Evolutionary conservation across 2,113 vertebrate species (phyloP).

Genomic region (Scomber colias): DNA sequence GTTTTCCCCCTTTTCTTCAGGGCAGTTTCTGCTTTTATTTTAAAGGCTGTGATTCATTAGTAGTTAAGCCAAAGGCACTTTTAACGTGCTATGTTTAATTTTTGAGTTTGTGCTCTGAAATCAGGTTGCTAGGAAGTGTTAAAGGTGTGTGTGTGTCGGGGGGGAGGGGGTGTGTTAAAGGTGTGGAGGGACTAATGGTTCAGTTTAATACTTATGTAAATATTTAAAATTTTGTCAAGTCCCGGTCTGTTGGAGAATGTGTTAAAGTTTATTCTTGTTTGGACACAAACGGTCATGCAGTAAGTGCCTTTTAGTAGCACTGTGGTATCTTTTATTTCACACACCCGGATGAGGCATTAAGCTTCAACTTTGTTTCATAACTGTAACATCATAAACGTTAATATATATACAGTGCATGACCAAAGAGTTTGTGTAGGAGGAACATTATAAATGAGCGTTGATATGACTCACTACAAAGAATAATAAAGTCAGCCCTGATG

Average conservation of each 20-base stretch:
- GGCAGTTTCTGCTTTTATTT: slow-evolving; percentile 33
- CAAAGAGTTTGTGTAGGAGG: slow-evolving; percentile 14
- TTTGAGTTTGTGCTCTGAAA: neutral
- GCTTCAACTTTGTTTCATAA: neutral
- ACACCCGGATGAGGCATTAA: neutral
- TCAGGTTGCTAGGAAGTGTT: neutral
- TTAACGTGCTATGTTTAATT: slow-evolving; percentile 15
- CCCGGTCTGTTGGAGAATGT: neutral
- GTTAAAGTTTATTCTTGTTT: slow-evolving; percentile 2
- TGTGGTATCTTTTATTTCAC: neutral
- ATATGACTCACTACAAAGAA: neutral
- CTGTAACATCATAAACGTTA: neutral
- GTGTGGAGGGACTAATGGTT: neutral
- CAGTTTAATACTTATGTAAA: neutral
- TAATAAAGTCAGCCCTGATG: neutral
- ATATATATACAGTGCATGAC: neutral
- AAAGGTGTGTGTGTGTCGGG: too few species aligned
- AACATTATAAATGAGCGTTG: neutral
- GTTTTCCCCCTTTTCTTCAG: slow-evolving; percentile 25
- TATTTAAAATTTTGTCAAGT: neutral
- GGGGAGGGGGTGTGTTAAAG: neutral
- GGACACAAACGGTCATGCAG: neutral
- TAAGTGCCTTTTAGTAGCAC: slow-evolving; percentile 35
- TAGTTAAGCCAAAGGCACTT: slow-evolving; percentile 7
- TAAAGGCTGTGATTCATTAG: slow-evolving; percentile 35